Evolutionary conservation across 2,113 vertebrate genomes (phyloP), one percentile per base, ranked within the genome.

Genomic region (Triplophysa dalaica): DNA sequence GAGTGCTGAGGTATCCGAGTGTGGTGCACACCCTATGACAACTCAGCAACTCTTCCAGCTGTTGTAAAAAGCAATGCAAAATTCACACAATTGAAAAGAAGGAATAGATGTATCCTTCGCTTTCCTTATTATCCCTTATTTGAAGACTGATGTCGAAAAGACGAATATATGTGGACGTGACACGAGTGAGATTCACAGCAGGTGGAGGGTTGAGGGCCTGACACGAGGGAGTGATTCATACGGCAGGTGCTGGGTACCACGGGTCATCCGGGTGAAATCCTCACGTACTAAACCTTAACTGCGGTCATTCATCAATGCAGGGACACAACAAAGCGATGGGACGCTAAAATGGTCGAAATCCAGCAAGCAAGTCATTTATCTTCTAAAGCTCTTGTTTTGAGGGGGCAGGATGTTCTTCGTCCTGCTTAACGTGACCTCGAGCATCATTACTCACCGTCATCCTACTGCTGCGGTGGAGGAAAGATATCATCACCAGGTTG

Each of bases 361-460:
- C 41, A 81, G 61, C 26, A 75, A 69, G 68, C 70, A 70, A 76
- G 22, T 9, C 58, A 75, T 84, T 78, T 69, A 60, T 84, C 75
- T 84, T 81, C 22, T 45, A 14, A 43, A 58, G n/a, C 64, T 69
- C 63, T 74, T 24, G 73, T 14, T 61, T 17, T 81, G 63, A 73
- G 22, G 24, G 64, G 67, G 62, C 75, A 78, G 69, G 29, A 68
- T 65, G 61, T 41, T 68, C 79, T 79, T 62, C 43, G 19, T 70
- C 19, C 50, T 69, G 54, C 56, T 78, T 60, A 75, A 79, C 69
- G 58, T 11, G 33, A 75, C 19, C 62, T 14, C 43, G 9, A 52
- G 48, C 58, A 66, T 70, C 79, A 69, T 78, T 69, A 69, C 21
- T 78, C 70, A 70, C 29, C 3, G 75, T 33, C 43, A 67, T 62